Evolutionary conservation across 2,797 vertebrate genomes (phyloP).

Genomic region (Rhadinocentrus ornatus): DNA sequence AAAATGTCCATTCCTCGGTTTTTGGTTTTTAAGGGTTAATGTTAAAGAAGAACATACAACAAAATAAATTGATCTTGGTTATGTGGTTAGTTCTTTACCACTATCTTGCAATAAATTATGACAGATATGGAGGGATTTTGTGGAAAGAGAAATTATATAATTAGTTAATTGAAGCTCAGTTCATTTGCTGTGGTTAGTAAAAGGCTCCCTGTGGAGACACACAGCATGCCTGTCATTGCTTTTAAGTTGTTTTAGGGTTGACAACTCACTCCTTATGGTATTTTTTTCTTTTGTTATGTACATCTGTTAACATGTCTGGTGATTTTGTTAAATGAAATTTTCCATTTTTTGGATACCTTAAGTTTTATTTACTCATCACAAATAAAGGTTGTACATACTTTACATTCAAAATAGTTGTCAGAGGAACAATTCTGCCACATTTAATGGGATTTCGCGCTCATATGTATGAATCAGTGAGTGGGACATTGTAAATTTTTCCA

Average conservation of each 20-base stretch:
- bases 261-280: conserved; percentile 26
- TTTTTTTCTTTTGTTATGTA: conserved; percentile 29
- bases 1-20: no score
- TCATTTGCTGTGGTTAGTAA: background rate
- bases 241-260: conserved; percentile 17
- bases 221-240: background rate
- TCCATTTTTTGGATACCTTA: conserved; percentile 37
- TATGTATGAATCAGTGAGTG: conserved; percentile 49
- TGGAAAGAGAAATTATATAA: background rate
- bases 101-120: background rate
- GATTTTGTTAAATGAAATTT: conserved; percentile 23
- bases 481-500: conserved; percentile 37
- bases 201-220: conserved; percentile 4
- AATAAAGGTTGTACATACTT: conserved; percentile 28
- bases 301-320: background rate
- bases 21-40: no score
- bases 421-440: conserved; percentile 5
- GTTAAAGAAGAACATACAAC: no score
- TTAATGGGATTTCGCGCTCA: conserved; percentile 60
- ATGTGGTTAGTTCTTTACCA: no score
- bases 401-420: conserved; percentile 24
- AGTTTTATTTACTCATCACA: conserved; percentile 9
- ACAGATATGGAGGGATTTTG: background rate
- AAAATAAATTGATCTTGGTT: no score
- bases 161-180: background rate